phyloP scores from a whole-genome alignment of 1,140 invertebrate species.

The Drosophila auraria region DNA sequence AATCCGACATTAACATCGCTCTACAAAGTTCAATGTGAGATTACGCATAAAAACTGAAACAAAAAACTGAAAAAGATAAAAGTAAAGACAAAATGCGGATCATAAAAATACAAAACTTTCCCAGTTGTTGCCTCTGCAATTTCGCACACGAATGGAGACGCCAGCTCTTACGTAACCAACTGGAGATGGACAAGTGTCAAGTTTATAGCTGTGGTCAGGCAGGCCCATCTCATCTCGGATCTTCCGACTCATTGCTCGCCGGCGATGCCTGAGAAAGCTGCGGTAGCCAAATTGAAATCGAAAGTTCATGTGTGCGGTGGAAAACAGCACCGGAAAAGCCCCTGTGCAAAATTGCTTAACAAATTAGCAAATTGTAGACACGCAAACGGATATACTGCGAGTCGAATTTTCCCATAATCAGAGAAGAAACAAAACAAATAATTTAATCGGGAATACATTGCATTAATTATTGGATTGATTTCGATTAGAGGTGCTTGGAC shows the following conservation, averaged over 20 bases:
- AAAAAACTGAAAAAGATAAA: not conserved
- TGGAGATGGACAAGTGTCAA: constrained; percentile 61
- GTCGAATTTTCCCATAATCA: constrained; percentile 7
- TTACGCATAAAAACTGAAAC: constrained; percentile 32
- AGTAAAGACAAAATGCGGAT: constrained; percentile 10
- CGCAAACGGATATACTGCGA: constrained; percentile 28
- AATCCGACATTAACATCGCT: constrained; percentile 45
- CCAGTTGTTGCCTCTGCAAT: constrained; percentile 47
- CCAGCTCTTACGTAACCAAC: constrained; percentile 49
- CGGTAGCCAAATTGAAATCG: constrained; percentile 40
- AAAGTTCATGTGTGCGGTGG: constrained; percentile 38
- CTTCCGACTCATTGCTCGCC: constrained; percentile 31
- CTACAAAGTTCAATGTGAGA: constrained; percentile 52
- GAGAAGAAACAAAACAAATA: constrained; percentile 8
- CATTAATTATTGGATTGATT: not conserved
- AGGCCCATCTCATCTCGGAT: constrained; percentile 28
- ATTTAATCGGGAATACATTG: not conserved
- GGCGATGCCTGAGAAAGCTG: constrained; percentile 15
- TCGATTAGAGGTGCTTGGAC: not conserved
- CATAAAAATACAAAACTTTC: constrained; percentile 62
- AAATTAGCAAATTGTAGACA: constrained; percentile 40
- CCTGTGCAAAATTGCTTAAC: constrained; percentile 31
- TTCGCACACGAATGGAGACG: constrained; percentile 49
- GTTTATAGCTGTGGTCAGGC: constrained; percentile 50
- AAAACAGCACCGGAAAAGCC: constrained; percentile 36